Evolutionary conservation across 1,140 invertebrate genomes (phyloP), one percentile per base, ranked within the genome.

Genomic region (Drosophila rhopaloa): DNA sequence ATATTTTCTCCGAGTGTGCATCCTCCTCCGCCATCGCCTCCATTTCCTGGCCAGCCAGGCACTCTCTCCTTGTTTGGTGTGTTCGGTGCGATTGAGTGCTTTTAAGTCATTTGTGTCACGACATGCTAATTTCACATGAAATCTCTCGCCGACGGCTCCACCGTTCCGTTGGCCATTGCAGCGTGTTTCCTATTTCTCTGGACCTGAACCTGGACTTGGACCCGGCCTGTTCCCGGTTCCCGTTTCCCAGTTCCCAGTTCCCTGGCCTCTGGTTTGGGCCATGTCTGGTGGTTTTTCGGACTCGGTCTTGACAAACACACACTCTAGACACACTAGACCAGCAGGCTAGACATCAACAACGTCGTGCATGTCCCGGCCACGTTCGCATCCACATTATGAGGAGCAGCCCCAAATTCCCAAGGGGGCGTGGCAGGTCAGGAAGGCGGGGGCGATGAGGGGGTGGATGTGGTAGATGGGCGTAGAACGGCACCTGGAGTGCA

Each of bases 101-200:
- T 89, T 89, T 89, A 90, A 89, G 84, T 89, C 84, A 89, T 89
- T 89, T 89, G 84, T 90, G 84, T 89, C 84, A 89, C 84, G 84
- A 89, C 84, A 89, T 89, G 84, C 84, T 89, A 89, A 89, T 89
- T 89, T 89, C 84, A 90, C 85, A 89, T 89, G 84, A 89, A 89
- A 89, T 84, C 85, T 90, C 85, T 81, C 76, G 81, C 81, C 86
- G 85, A 72, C 78, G 81, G 76, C 60, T 83, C 62, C 84, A 74
- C 44, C 74, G 56, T 67, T 41, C 62, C 46, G 58, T 48, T 32
- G 43, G 24, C 79, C 62, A 59, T 58, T 68, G 59, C 50, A 37
- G 60, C 74, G 50, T 59, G 57, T 59, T 59, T 59, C 62, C 65
- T 68, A 44, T 29, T 29, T 35, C 60, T 65, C 37, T 63, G 38